Conservation (phyloP, 2,797 vertebrate genomes). For the Pangasius mekongensis region DNA sequence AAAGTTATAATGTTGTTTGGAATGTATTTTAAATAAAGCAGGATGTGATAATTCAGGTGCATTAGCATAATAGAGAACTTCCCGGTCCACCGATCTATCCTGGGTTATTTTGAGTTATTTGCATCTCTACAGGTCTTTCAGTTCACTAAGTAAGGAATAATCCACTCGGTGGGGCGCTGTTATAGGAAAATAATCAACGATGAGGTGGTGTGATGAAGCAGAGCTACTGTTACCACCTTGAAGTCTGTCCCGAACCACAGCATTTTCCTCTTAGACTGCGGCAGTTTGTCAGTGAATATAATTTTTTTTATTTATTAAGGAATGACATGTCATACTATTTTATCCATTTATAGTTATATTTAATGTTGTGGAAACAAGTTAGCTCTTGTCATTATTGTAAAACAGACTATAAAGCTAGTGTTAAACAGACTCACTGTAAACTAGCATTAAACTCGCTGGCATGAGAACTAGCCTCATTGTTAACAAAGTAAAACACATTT, state of each 20-base stretch:
- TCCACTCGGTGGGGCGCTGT: not conserved
- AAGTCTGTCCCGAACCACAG: not conserved
- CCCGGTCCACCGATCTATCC: not conserved
- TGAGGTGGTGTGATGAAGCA: not conserved
- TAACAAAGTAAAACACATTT: not conserved
- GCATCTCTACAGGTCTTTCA: not conserved
- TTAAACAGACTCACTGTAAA: not conserved
- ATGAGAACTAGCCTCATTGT: not conserved
- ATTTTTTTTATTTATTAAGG: not conserved
- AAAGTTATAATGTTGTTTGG: too few species aligned
- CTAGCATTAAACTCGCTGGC: not conserved
- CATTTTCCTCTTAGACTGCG: not conserved
- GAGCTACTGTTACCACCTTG: not conserved
- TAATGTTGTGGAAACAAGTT: not conserved
- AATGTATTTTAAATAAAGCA: not conserved
- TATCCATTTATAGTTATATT: not conserved
- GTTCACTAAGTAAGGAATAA: not conserved
- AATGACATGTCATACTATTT: not conserved
- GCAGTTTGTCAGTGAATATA: not conserved
- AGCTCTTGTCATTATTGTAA: too few species aligned
- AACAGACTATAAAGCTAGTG: not conserved
- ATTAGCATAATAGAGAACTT: not conserved
- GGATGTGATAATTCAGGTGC: not conserved
- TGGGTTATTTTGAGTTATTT: not conserved
- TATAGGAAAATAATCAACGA: not conserved